phyloP scores from a whole-genome alignment of 1,140 invertebrate species.

The Probaryconus sp. region DNA sequence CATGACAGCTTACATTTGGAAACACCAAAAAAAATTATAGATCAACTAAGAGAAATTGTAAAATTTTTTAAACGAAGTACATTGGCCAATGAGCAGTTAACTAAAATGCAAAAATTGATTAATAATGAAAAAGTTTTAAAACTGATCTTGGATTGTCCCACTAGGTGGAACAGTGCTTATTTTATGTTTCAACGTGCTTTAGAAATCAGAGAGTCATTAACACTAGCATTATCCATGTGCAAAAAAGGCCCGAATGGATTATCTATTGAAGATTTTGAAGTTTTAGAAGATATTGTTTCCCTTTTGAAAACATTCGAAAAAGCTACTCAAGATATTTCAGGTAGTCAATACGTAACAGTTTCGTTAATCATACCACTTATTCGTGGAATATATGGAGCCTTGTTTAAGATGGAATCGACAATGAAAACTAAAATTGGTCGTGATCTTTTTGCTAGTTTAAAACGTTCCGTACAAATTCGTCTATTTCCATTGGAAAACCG shows the following conservation, averaged over 20 bases:
- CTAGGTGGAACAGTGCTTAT: slow-evolving; percentile 69
- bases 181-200: slow-evolving; percentile 69
- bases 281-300: neutral
- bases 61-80: slow-evolving; percentile 60
- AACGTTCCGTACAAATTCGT: neutral
- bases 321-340: slow-evolving; percentile 12
- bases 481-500: slow-evolving; percentile 13
- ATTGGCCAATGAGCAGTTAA: slow-evolving; percentile 45
- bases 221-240: slow-evolving; percentile 1
- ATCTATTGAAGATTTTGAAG: neutral
- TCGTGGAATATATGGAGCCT: slow-evolving; percentile 8
- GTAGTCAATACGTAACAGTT: slow-evolving; percentile 11
- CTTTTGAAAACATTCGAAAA: slow-evolving; percentile 16
- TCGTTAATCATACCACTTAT: slow-evolving; percentile 13
- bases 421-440: neutral
- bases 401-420: neutral
- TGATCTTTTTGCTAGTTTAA: neutral
- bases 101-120: slow-evolving; percentile 11
- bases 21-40: slow-evolving; percentile 29
- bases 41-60: slow-evolving; percentile 65
- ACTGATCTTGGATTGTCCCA: slow-evolving; percentile 60
- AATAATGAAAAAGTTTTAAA: slow-evolving; percentile 33
- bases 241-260: neutral
- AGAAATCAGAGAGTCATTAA: slow-evolving; percentile 4
- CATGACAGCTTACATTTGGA: neutral